These are phyloP conservation scores for Leptodirus hochenwartii DNA, from an alignment of 2,888 invertebrate genomes.

Conservation along the genomic window DNA sequence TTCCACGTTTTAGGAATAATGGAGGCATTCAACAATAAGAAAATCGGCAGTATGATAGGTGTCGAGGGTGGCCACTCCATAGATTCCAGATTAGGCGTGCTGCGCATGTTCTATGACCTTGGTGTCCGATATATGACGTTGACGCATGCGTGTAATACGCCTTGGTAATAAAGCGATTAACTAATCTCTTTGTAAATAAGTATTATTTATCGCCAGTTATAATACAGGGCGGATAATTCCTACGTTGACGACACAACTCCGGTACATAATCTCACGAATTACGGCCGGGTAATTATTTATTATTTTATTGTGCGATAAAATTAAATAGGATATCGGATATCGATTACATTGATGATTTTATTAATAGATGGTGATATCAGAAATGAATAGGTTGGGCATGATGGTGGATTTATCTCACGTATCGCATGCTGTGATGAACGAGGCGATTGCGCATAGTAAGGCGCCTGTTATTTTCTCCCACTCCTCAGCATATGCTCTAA, in stretches of 20 bases:
- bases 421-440: conserved; percentile 35
- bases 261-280: conserved; percentile 24
- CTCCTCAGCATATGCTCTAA: conserved; percentile 34
- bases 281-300: conserved; percentile 28
- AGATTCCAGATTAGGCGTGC: conserved; percentile 34
- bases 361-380: conserved; percentile 32
- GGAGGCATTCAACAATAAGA: conserved; percentile 28
- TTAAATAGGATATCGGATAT: no score
- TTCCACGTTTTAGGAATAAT: conserved; percentile 27
- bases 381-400: conserved; percentile 49
- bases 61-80: conserved; percentile 44
- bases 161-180: conserved; percentile 33
- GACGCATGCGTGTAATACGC: conserved; percentile 41
- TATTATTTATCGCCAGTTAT: no score
- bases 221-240: conserved; percentile 27
- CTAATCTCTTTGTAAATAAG: conserved; percentile 6
- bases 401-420: conserved; percentile 41
- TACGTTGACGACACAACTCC: conserved; percentile 17
- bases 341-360: no score
- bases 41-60: conserved; percentile 38
- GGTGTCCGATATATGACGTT: conserved; percentile 42
- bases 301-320: no score
- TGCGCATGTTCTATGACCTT: conserved; percentile 37
- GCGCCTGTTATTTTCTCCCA: conserved; percentile 45
- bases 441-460: conserved; percentile 29